A percentile compares a stretch with the other conserved stretches of the same genome.
phyloP scores from a whole-genome alignment of 2,797 vertebrate genomes.

The Gorsachius magnificus region DNA sequence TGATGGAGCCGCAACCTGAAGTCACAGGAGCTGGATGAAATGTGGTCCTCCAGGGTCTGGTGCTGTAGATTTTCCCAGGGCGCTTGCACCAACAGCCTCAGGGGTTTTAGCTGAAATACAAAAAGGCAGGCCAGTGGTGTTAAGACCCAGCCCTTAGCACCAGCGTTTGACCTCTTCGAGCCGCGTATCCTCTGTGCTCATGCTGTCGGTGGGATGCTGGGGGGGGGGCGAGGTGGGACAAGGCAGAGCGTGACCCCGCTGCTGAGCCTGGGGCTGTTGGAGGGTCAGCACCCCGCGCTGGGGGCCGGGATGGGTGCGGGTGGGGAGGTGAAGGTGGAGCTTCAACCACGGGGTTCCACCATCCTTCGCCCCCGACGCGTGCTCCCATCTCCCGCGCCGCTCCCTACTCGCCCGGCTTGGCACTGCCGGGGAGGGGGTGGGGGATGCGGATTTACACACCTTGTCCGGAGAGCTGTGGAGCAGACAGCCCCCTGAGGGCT shows the following conservation, averaged over 20 bases:
- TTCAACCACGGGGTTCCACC: neutral
- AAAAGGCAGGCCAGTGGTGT: neutral
- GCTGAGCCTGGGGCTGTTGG: neutral
- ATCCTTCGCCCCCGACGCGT: neutral
- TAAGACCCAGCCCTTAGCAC: neutral
- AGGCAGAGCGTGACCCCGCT: neutral
- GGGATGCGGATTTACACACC: neutral
- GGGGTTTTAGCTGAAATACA: neutral
- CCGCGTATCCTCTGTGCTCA: neutral
- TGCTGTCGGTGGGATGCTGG: neutral
- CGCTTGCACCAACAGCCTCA: neutral
- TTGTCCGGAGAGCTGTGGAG: neutral
- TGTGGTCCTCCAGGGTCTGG: neutral
- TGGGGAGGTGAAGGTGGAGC: neutral
- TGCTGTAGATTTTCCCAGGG: neutral
- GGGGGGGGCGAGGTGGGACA: neutral
- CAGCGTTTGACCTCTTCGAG: neutral
- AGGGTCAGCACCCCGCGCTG: neutral
- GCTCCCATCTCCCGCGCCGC: accelerated
- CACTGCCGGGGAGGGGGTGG: neutral
- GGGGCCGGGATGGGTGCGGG: no score
- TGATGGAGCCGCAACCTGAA: neutral
- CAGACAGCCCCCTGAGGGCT: neutral
- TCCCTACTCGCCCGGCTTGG: neutral
- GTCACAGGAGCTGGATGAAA: neutral